Evolutionary conservation across 2,888 invertebrate genomes (phyloP).

Genomic region (Acleris sparsana): DNA sequence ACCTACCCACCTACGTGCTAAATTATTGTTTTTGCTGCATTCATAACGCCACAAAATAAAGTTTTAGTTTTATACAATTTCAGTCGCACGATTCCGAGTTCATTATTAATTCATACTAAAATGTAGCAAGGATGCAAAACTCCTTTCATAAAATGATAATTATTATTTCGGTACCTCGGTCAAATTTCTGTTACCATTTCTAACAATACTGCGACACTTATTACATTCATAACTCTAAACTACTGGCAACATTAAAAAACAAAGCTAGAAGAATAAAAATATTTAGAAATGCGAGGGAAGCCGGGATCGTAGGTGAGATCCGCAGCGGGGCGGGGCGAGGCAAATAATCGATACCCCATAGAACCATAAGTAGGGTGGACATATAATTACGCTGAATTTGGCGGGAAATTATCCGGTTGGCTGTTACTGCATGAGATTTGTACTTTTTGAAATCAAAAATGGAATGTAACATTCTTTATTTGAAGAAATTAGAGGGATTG

Average conservation of each 20-base stretch:
- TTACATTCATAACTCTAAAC: not conserved
- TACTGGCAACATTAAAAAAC: conserved; percentile 10
- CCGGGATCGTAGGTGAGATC: conserved; percentile 28
- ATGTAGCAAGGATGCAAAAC: too few relatives aligned
- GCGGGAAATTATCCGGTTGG: conserved; percentile 23
- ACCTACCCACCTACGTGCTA: too few relatives aligned
- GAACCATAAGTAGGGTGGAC: conserved; percentile 37
- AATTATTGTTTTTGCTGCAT: too few relatives aligned
- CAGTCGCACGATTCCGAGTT: too few relatives aligned
- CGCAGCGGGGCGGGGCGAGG: conserved; percentile 32
- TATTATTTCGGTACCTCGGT: too few relatives aligned
- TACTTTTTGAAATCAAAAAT: not conserved
- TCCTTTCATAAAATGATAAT: too few relatives aligned
- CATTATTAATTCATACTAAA: too few relatives aligned
- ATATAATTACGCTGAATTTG: conserved; percentile 26
- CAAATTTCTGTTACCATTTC: too few relatives aligned
- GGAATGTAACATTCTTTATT: too few relatives aligned
- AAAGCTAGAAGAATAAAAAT: conserved; percentile 3
- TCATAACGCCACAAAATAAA: too few relatives aligned
- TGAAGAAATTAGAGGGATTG: too few relatives aligned
- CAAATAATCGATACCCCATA: conserved; percentile 39
- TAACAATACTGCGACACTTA: not conserved
- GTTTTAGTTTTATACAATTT: too few relatives aligned
- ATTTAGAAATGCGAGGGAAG: conserved; percentile 30
- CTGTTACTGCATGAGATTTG: conserved; percentile 6